Evolutionary conservation across 2,113 vertebrate species (phyloP).

Genomic region (Dipodomys ordii): DNA sequence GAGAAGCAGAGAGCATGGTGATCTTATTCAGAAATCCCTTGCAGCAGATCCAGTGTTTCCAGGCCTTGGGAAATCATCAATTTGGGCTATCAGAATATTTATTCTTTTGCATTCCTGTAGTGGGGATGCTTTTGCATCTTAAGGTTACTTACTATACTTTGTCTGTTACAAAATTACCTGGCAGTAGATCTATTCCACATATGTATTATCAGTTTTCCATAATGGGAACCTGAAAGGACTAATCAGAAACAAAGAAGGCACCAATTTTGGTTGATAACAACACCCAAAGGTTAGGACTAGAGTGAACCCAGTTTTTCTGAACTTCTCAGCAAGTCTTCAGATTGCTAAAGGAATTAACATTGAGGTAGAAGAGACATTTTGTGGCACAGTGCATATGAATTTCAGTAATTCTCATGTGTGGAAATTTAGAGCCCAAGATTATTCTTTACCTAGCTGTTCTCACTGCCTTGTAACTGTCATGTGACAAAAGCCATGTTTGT

Average conservation of each 20-base stretch:
- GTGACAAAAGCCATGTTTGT: background rate
- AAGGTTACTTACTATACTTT: background rate
- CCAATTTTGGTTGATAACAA: background rate
- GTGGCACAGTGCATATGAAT: background rate
- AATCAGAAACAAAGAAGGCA: background rate
- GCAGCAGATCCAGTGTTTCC: background rate
- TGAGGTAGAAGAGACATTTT: background rate
- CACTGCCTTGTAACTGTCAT: background rate
- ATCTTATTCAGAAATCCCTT: background rate
- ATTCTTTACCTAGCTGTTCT: background rate
- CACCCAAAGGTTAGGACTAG: background rate
- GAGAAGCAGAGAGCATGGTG: background rate
- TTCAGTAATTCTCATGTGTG: background rate
- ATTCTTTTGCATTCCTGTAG: slow-evolving; percentile 14
- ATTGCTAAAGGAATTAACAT: background rate
- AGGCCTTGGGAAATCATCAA: background rate
- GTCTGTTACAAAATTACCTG: background rate
- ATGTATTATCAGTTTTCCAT: background rate
- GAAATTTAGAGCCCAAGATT: slow-evolving; percentile 1
- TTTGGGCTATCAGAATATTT: background rate
- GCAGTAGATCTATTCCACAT: background rate
- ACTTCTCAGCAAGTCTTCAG: background rate
- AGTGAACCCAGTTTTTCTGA: background rate
- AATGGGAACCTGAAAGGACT: background rate
- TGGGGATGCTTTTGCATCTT: background rate